These are phyloP conservation scores for Psix sp. DNA, from an alignment of 1,140 invertebrate genomes.

Conservation along the genomic window DNA sequence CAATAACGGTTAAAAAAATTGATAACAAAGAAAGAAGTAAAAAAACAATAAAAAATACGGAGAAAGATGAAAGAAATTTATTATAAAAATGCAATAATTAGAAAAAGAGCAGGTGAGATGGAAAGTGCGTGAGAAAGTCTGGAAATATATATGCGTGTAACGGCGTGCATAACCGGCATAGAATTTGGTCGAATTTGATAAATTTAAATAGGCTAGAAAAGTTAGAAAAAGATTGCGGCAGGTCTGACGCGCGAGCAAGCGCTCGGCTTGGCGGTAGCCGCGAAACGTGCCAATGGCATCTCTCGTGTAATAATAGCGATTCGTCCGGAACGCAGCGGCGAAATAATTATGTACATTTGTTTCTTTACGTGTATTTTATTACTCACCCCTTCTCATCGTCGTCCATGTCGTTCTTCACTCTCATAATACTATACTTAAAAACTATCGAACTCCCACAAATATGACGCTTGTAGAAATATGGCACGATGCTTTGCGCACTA, in stretches of 20 bases:
- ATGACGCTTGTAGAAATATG: constrained; percentile 74
- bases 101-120: neutral
- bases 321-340: constrained; percentile 41
- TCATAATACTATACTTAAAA: constrained; percentile 78
- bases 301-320: constrained; percentile 38
- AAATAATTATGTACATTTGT: constrained; percentile 10
- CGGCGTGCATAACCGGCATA: constrained; percentile 47
- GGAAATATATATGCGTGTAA: neutral
- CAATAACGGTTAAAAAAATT: neutral
- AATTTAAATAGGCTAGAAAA: neutral
- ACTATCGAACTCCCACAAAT: constrained; percentile 72
- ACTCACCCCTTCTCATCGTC: constrained; percentile 78
- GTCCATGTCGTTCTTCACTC: constrained; percentile 79
- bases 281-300: constrained; percentile 21
- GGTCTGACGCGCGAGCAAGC: neutral
- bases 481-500: constrained; percentile 74
- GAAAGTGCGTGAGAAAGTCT: neutral
- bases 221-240: neutral
- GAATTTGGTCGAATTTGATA: neutral
- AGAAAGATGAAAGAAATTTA: constrained; percentile 6
- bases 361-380: neutral
- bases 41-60: neutral
- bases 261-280: neutral
- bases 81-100: no score
- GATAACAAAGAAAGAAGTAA: constrained; percentile 1